Percentiles rank a stretch among this genome's conserved stretches.
These are phyloP conservation scores for Nipponia nippon DNA, from an alignment of 2,113 vertebrate species.

Conservation along the genomic window DNA sequence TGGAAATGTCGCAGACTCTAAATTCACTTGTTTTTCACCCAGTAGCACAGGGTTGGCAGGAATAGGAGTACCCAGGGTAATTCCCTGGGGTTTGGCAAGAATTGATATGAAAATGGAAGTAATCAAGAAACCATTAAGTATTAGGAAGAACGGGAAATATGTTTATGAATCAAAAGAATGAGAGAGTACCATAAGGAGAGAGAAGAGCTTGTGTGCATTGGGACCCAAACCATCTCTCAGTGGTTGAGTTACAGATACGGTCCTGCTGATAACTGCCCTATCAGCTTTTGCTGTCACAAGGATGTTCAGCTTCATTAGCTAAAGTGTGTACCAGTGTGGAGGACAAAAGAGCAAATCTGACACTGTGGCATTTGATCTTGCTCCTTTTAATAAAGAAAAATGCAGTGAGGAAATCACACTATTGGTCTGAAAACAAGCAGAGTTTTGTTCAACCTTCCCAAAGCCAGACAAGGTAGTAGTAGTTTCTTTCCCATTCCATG, in stretches of 20 bases:
- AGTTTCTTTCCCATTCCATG: neutral
- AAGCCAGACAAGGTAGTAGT: neutral
- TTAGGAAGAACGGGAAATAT: neutral
- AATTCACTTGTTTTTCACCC: neutral
- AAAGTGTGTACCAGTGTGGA: neutral
- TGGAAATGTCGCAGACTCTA: neutral
- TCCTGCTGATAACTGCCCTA: neutral
- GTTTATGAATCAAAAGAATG: neutral
- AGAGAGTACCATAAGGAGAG: neutral
- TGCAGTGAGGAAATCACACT: neutral
- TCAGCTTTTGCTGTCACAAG: neutral
- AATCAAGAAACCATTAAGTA: neutral
- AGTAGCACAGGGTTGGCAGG: neutral
- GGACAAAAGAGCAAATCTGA: neutral
- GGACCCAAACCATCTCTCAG: neutral
- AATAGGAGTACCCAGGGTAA: neutral
- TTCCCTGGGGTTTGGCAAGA: neutral
- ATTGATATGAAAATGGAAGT: neutral
- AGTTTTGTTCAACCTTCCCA: neutral
- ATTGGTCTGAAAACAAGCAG: neutral
- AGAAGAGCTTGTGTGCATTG: neutral
- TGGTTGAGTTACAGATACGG: neutral
- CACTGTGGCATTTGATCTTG: neutral
- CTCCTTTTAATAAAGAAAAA: neutral
- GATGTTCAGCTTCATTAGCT: neutral